Percentiles rank a stretch among this genome's conserved stretches.
Evolutionary conservation across 2,113 vertebrate species (phyloP).

Genomic region (Craseonycteris thonglongyai): DNA sequence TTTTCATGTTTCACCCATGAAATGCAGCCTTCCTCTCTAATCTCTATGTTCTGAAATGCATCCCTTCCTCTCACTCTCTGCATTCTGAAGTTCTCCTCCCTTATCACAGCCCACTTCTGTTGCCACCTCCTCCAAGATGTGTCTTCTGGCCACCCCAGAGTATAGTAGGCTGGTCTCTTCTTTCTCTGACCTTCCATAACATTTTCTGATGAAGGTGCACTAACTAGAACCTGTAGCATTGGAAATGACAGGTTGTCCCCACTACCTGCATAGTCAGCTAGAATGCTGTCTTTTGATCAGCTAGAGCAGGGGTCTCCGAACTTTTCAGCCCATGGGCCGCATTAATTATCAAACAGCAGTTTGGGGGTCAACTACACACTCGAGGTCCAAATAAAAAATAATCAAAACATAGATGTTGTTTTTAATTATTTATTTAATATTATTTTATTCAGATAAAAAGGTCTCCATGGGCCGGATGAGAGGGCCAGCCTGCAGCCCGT

Average conservation of each 20-base stretch:
- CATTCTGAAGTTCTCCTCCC: neutral
- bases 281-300: neutral
- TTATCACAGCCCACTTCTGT: neutral
- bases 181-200: neutral
- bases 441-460: too few relatives aligned
- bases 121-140: neutral
- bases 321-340: too few relatives aligned
- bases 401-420: too few relatives aligned
- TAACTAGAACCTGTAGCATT: neutral
- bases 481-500: too few relatives aligned
- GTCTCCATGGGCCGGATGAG: too few relatives aligned
- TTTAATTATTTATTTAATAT: too few relatives aligned
- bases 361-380: too few relatives aligned
- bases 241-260: neutral
- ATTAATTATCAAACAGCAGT: too few relatives aligned
- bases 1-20: neutral
- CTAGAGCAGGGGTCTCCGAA: too few relatives aligned
- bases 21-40: neutral
- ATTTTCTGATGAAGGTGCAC: neutral
- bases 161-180: neutral
- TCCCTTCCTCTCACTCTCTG: neutral
- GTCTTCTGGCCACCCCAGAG: neutral
- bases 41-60: neutral
- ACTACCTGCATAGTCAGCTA: neutral
- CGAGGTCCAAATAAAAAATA: too few relatives aligned